Evolutionary conservation across 30 jellyfish, hydroid and myxozoan species (phyloP).

Genomic region (Aurelia aurita): DNA sequence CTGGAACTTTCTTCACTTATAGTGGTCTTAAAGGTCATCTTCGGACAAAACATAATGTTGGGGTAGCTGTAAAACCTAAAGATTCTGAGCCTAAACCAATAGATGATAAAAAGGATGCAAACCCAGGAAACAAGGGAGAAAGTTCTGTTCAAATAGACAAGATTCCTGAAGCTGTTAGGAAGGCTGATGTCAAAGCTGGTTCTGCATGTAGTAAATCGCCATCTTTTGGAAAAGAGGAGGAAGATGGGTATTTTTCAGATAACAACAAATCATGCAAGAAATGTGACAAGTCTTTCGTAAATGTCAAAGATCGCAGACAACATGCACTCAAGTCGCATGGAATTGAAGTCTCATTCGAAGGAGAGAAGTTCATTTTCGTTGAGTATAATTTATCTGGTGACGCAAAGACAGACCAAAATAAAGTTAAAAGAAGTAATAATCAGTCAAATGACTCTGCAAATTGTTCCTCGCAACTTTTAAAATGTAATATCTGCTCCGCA

Average conservation of each 20-base stretch:
- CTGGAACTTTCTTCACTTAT: conserved; percentile 13
- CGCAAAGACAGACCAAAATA: too few relatives aligned
- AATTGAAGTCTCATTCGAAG: conserved; percentile 37
- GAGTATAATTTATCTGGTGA: background rate
- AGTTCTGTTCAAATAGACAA: background rate
- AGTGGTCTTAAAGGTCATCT: conserved; percentile 33
- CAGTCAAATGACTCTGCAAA: background rate
- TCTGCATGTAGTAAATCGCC: background rate
- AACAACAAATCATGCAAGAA: conserved; percentile 6
- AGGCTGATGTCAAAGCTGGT: background rate
- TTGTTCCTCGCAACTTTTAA: background rate
- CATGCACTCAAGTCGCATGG: conserved; percentile 41
- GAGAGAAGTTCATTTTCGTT: conserved; percentile 16
- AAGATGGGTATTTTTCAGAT: conserved; percentile 26
- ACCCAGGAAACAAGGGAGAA: background rate
- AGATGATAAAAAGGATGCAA: too few relatives aligned
- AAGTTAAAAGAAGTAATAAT: background rate
- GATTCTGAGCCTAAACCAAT: background rate
- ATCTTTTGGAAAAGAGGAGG: background rate
- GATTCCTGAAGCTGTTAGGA: background rate
- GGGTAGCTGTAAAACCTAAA: background rate
- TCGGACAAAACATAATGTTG: conserved; percentile 22
- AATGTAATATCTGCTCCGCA: conserved; percentile 24
- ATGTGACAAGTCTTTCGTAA: conserved; percentile 9
- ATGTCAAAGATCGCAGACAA: conserved; percentile 31